These are phyloP conservation scores for Pogonomyrmex barbatus DNA, from an alignment of 1,140 invertebrate species.

Conservation along the genomic window DNA sequence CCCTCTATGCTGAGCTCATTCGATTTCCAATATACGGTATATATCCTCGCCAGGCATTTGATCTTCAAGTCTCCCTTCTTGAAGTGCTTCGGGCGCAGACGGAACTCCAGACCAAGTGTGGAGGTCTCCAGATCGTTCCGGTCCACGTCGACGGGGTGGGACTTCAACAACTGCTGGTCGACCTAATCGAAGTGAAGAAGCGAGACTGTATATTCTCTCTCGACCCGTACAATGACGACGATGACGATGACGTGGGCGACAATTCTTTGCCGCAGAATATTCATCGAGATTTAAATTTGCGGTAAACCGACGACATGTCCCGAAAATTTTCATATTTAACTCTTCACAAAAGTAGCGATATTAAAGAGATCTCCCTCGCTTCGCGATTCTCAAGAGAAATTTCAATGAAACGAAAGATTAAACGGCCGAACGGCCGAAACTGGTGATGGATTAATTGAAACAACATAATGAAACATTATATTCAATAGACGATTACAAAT, in stretches of 20 bases:
- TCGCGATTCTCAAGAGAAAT: not conserved
- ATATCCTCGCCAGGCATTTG: slow-evolving; percentile 91
- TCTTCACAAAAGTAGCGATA: not conserved
- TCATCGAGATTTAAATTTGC: not conserved
- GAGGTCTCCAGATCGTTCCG: slow-evolving; percentile 88
- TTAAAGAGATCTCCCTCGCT: not conserved
- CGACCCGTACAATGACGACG: not conserved
- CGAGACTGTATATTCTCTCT: slow-evolving; percentile 25
- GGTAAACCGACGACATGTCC: not conserved
- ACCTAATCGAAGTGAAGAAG: slow-evolving; percentile 82
- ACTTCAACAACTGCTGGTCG: slow-evolving; percentile 85
- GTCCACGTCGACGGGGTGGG: slow-evolving; percentile 85
- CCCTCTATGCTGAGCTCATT: slow-evolving; percentile 91
- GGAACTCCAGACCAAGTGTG: slow-evolving; percentile 89
- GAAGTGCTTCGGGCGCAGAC: slow-evolving; percentile 89
- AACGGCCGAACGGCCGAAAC: too few relatives aligned
- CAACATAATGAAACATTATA: too few relatives aligned
- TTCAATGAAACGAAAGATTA: not conserved
- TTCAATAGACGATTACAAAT: not conserved
- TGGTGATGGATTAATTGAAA: not conserved
- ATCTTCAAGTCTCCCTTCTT: slow-evolving; percentile 90
- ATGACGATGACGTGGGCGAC: not conserved
- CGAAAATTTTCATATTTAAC: slow-evolving; percentile 7
- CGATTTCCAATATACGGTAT: slow-evolving; percentile 90
- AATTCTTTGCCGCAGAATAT: not conserved